Evolutionary conservation across 2,113 vertebrate species (phyloP).

Genomic region (Oxyruncus cristatus): DNA sequence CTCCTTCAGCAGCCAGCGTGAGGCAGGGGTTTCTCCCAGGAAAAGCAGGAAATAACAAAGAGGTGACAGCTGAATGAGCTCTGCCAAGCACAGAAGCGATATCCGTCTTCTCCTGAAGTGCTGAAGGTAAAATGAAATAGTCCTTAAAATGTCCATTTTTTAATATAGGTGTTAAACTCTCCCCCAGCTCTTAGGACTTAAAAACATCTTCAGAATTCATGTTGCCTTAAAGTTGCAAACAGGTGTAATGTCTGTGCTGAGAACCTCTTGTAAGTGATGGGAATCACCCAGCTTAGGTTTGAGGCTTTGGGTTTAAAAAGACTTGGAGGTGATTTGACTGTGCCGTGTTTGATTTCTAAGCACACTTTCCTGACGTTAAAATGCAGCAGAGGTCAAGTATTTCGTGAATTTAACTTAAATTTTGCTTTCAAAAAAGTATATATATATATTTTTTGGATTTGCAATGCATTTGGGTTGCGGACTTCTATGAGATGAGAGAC

Average conservation of each 20-base stretch:
- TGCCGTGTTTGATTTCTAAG: slow-evolving; percentile 4
- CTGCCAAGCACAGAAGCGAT: background rate
- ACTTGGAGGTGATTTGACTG: background rate
- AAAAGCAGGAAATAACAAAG: background rate
- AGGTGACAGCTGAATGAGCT: background rate
- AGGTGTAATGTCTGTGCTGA: background rate
- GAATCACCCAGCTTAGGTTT: background rate
- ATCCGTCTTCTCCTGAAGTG: background rate
- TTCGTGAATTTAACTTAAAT: slow-evolving; percentile 5
- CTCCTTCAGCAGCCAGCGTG: fast-evolving
- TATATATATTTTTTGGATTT: background rate
- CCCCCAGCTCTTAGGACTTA: background rate
- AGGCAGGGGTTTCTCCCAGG: background rate
- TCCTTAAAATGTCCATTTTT: background rate
- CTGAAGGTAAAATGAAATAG: background rate
- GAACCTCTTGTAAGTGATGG: background rate
- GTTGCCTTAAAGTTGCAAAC: slow-evolving; percentile 10
- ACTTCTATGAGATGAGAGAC: slow-evolving; percentile 16
- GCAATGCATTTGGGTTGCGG: background rate
- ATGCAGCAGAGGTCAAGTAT: slow-evolving; percentile 2
- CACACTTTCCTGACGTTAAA: background rate
- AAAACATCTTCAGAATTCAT: background rate
- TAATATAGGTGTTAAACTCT: background rate
- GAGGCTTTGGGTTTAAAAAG: background rate
- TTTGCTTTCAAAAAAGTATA: background rate